Evolutionary conservation across 2,888 invertebrate genomes (phyloP).

Genomic region (Andrena flavipes): DNA sequence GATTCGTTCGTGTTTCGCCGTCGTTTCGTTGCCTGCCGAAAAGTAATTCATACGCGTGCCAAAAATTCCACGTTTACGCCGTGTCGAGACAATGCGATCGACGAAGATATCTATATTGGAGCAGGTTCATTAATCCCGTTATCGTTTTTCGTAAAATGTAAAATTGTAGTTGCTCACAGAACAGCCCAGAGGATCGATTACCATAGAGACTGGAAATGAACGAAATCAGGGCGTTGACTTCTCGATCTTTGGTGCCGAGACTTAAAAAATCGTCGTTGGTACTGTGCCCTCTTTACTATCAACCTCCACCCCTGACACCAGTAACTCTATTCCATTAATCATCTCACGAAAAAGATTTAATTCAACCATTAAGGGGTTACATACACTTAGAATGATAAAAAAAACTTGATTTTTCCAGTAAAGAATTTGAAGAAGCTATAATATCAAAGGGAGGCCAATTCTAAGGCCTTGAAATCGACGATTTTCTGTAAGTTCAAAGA

Average conservation of each 20-base stretch:
- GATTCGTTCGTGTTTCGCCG: not conserved
- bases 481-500: too few species aligned
- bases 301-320: too few species aligned
- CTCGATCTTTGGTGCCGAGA: conserved; percentile 18
- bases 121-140: not conserved
- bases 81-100: not conserved
- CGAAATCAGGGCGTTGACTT: conserved; percentile 23
- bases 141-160: not conserved
- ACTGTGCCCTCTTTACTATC: not conserved
- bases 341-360: too few species aligned
- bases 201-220: conserved; percentile 54
- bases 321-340: too few species aligned
- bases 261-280: conserved; percentile 32
- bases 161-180: not conserved
- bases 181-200: not conserved
- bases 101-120: not conserved
- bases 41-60: not conserved
- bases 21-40: conserved; percentile 5
- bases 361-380: too few species aligned
- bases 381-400: too few species aligned
- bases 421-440: too few species aligned
- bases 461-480: too few species aligned
- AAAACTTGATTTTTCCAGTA: too few species aligned
- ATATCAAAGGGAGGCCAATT: too few species aligned
- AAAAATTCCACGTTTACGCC: conserved; percentile 6